A percentile compares a stretch with the other conserved stretches of the same genome.
Conservation (phyloP, 2,888 invertebrate species). For the Meta bourneti region DNA sequence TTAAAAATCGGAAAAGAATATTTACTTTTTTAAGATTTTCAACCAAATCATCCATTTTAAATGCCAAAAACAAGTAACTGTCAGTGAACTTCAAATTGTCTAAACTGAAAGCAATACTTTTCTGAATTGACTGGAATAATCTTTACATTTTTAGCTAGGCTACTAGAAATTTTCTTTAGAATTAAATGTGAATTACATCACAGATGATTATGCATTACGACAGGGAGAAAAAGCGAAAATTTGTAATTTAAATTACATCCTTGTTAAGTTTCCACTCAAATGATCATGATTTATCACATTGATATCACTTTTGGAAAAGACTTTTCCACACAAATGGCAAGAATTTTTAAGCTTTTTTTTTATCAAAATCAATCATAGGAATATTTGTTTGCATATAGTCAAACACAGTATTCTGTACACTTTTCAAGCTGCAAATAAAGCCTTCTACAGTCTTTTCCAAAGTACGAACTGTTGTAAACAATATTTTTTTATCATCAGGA, state of each 20-base stretch:
- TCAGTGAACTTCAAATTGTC: conserved; percentile 78
- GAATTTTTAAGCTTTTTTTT: too few species aligned
- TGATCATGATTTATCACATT: too few species aligned
- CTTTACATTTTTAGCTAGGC: conserved; percentile 1
- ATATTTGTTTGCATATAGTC: conserved; percentile 2
- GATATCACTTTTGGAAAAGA: too few species aligned
- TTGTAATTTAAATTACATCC: too few species aligned
- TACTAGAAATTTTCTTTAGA: neutral
- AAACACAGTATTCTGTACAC: neutral
- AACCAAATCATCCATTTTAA: conserved; percentile 46
- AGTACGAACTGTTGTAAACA: conserved; percentile 19
- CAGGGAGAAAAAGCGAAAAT: too few species aligned
- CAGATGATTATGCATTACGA: too few species aligned
- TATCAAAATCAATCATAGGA: too few species aligned
- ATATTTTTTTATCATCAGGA: conserved; percentile 4
- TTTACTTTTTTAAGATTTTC: conserved; percentile 61
- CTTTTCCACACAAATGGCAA: too few species aligned
- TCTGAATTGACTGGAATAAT: conserved; percentile 63
- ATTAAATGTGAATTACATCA: neutral
- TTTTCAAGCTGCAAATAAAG: neutral
- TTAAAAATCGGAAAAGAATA: conserved; percentile 23
- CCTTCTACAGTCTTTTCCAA: neutral
- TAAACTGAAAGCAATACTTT: conserved; percentile 69
- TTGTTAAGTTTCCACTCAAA: too few species aligned
- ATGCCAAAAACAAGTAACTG: conserved; percentile 75